Conservation (phyloP, 2,888 invertebrate species). For the Hymenopus coronatus region DNA sequence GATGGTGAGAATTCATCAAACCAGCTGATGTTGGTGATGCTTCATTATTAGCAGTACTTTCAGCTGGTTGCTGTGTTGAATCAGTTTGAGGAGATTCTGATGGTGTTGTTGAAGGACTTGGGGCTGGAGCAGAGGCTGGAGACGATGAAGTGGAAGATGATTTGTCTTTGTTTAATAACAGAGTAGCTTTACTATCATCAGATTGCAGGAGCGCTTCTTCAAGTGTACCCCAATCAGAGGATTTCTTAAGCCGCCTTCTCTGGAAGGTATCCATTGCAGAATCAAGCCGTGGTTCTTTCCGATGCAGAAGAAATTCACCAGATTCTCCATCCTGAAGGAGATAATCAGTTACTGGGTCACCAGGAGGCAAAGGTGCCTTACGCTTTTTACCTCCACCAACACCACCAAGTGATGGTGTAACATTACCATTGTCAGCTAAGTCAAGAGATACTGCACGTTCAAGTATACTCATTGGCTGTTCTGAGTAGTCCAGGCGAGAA, state of each 20-base stretch:
- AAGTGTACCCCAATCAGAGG: conserved; percentile 71
- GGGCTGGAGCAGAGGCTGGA: background rate
- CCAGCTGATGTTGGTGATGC: background rate
- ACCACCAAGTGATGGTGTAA: conserved; percentile 26
- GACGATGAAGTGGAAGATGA: background rate
- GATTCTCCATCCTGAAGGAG: conserved; percentile 46
- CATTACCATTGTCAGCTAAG: conserved; percentile 52
- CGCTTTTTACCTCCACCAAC: conserved; percentile 54
- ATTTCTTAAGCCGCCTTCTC: conserved; percentile 67
- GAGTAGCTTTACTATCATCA: background rate
- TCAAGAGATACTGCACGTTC: conserved; percentile 80
- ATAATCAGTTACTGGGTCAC: conserved; percentile 36
- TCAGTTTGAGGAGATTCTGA: background rate
- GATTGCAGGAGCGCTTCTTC: conserved; percentile 58
- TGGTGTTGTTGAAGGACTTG: background rate
- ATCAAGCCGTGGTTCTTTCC: conserved; percentile 48
- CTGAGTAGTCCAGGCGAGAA: conserved; percentile 59
- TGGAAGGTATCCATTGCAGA: conserved; percentile 60
- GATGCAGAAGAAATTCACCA: conserved; percentile 25
- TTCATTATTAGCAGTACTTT: background rate
- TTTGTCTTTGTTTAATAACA: background rate
- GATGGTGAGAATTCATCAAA: background rate
- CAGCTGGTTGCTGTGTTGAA: background rate
- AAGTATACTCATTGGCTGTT: conserved; percentile 39
- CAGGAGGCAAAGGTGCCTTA: conserved; percentile 56